Evolutionary conservation across 1,140 invertebrate genomes (phyloP).

Genomic region (Limonius californicus): DNA sequence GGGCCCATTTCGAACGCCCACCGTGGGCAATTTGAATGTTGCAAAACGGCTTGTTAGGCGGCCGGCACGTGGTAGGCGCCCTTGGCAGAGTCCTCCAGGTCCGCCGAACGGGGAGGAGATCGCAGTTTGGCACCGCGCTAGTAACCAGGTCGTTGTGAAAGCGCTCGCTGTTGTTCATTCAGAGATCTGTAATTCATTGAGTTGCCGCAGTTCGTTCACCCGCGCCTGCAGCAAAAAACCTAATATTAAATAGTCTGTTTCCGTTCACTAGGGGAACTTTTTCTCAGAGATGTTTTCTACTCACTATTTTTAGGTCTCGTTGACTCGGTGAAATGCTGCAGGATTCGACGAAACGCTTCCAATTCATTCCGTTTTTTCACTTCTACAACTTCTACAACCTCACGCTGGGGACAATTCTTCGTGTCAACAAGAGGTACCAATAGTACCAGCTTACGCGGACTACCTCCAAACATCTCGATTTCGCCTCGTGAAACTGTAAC

Average conservation of each 20-base stretch:
- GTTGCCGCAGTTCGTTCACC: slow-evolving; percentile 21
- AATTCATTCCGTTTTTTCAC: no score
- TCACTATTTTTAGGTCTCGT: slow-evolving; percentile 31
- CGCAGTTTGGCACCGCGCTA: slow-evolving; percentile 5
- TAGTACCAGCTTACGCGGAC: no score
- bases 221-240: slow-evolving; percentile 37
- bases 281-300: slow-evolving; percentile 30
- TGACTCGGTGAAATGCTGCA: slow-evolving; percentile 21
- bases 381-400: no score
- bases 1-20: slow-evolving; percentile 1
- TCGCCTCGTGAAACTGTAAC: no score
- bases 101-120: slow-evolving; percentile 2
- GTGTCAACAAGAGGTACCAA: no score
- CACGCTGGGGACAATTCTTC: no score
- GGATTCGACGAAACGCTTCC: background rate
- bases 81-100: slow-evolving; percentile 22
- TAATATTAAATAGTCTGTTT: slow-evolving; percentile 43
- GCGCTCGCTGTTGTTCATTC: slow-evolving; percentile 20
- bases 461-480: no score
- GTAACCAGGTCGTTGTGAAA: slow-evolving; percentile 17
- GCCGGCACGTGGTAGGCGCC: slow-evolving; percentile 14
- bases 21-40: background rate
- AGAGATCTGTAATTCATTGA: slow-evolving; percentile 23
- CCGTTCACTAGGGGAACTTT: slow-evolving; percentile 34
- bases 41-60: background rate